Conservation (phyloP, 2,888 invertebrate species). For the Drosophila fungiperda region DNA sequence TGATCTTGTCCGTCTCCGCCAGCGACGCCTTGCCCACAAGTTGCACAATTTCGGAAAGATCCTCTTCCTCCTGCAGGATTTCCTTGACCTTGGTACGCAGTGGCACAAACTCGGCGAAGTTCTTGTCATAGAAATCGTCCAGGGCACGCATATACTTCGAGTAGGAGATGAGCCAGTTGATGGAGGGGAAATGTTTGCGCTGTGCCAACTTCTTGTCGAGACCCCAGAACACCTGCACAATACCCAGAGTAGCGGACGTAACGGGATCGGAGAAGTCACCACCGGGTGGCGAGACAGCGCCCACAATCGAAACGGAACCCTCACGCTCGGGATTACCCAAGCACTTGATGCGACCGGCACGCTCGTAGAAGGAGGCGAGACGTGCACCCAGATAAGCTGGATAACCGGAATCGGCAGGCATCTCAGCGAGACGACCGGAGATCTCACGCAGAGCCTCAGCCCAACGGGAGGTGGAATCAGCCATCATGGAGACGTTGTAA, state of each 20-base stretch:
- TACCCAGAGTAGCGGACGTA: constrained; percentile 98
- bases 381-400: constrained; percentile 99
- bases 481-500: constrained; percentile 99
- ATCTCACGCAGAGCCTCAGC: constrained; percentile 99
- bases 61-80: constrained; percentile 99
- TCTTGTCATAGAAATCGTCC: constrained; percentile 99
- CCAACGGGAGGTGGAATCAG: constrained; percentile 99
- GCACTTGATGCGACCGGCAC: constrained; percentile 98
- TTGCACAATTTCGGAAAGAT: constrained; percentile 99
- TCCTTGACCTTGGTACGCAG: constrained; percentile 97
- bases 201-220: constrained; percentile 99
- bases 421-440: constrained; percentile 99
- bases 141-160: constrained; percentile 99
- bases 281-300: constrained; percentile 99
- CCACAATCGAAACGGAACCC: constrained; percentile 99
- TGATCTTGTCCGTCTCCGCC: constrained; percentile 99
- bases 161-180: constrained; percentile 99
- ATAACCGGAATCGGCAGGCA: constrained; percentile 99
- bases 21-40: constrained; percentile 99
- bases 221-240: constrained; percentile 99
- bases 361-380: constrained; percentile 99
- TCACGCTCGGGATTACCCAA: constrained; percentile 99
- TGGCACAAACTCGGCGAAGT: constrained; percentile 98
- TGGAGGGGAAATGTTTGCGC: constrained; percentile 99
- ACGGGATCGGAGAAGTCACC: constrained; percentile 99